These are phyloP conservation scores for Sycophila sp. DNA, from an alignment of 1,140 invertebrate genomes.

Conservation along the genomic window DNA sequence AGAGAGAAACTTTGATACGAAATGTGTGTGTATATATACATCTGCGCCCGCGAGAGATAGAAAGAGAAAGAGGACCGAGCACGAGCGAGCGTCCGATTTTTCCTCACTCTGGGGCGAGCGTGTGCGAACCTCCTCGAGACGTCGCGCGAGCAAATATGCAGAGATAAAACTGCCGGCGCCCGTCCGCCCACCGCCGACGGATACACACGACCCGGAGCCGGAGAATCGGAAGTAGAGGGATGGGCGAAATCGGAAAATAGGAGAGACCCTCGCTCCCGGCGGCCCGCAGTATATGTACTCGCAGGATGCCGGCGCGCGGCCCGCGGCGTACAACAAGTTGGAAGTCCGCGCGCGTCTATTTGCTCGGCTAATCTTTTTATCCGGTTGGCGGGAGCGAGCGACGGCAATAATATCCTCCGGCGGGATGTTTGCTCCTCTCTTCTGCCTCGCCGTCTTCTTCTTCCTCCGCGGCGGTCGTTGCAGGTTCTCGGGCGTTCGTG, in stretches of 20 bases:
- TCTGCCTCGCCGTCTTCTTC: not conserved
- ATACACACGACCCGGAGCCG: too few relatives aligned
- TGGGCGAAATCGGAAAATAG: too few relatives aligned
- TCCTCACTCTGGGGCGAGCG: not conserved
- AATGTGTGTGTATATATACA: not conserved
- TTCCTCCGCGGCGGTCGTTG: not conserved
- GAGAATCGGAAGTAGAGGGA: too few relatives aligned
- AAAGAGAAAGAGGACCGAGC: not conserved
- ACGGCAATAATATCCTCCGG: slow-evolving; percentile 15
- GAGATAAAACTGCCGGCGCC: too few relatives aligned
- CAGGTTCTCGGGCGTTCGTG: not conserved
- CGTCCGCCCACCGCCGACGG: too few relatives aligned
- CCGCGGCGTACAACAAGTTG: slow-evolving; percentile 15
- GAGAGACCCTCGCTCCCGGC: not conserved
- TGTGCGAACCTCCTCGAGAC: not conserved
- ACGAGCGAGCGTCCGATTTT: slow-evolving; percentile 8
- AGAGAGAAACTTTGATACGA: not conserved
- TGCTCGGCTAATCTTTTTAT: slow-evolving; percentile 36
- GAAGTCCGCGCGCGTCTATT: slow-evolving; percentile 15
- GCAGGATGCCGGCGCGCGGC: too few relatives aligned
- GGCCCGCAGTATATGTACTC: not conserved
- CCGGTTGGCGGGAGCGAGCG: slow-evolving; percentile 7
- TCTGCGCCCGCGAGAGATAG: not conserved
- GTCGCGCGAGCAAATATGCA: slow-evolving; percentile 1
- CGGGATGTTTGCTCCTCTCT: slow-evolving; percentile 14